These are phyloP conservation scores for Sebastolobus alascanus DNA, from an alignment of 2,797 vertebrate genomes.

Conservation along the genomic window DNA sequence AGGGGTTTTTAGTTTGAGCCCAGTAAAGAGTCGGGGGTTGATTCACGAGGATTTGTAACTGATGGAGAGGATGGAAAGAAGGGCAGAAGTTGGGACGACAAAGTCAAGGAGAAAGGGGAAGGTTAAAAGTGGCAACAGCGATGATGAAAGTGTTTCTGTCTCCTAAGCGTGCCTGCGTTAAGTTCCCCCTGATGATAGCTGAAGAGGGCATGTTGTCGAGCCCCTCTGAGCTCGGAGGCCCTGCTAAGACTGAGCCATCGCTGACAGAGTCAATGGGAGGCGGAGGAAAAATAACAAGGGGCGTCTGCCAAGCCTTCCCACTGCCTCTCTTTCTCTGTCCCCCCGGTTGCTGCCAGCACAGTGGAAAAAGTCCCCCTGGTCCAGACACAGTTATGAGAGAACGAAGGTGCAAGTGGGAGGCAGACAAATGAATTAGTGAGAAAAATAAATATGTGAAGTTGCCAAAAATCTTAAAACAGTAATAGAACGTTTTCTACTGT, in stretches of 20 bases:
- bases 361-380: slow-evolving; percentile 81
- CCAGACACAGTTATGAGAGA: slow-evolving; percentile 77
- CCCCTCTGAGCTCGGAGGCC: slow-evolving; percentile 42
- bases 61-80: slow-evolving; percentile 23
- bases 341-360: slow-evolving; percentile 71
- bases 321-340: slow-evolving; percentile 58
- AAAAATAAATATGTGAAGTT: slow-evolving; percentile 33
- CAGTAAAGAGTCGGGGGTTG: slow-evolving; percentile 34
- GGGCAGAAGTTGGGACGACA: slow-evolving; percentile 1
- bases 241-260: slow-evolving; percentile 67
- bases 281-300: slow-evolving; percentile 83
- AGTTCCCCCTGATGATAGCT: slow-evolving; percentile 61
- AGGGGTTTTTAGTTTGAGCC: slow-evolving; percentile 46
- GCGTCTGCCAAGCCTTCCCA: slow-evolving; percentile 77
- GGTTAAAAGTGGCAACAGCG: slow-evolving; percentile 1
- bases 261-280: slow-evolving; percentile 83
- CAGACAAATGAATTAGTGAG: slow-evolving; percentile 54
- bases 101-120: slow-evolving; percentile 24
- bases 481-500: slow-evolving; percentile 10
- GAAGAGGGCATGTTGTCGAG: slow-evolving; percentile 60
- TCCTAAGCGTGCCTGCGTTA: slow-evolving; percentile 57
- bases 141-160: slow-evolving; percentile 27
- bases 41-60: slow-evolving; percentile 43
- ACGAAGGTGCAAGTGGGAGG: slow-evolving; percentile 59
- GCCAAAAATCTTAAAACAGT: slow-evolving; percentile 22